These are phyloP conservation scores for Neoaliturus tenellus DNA, from an alignment of 2,888 invertebrate species.

Conservation along the genomic window DNA sequence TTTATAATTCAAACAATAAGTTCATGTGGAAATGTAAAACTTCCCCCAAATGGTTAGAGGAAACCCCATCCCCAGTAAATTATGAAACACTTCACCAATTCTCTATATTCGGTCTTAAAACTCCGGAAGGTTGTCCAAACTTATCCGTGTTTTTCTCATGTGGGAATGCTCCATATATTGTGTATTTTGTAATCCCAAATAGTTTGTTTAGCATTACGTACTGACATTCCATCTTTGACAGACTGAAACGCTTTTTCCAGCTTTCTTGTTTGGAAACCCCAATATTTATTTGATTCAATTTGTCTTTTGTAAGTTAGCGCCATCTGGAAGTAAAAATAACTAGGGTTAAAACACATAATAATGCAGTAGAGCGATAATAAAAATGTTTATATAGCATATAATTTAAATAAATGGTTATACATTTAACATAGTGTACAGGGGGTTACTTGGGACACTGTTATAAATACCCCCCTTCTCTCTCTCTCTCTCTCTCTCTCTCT, in stretches of 20 bases:
- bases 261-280: background rate
- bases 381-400: background rate
- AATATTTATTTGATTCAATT: background rate
- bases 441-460: background rate
- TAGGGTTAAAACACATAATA: no score
- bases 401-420: background rate
- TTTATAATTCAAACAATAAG: background rate
- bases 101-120: no score
- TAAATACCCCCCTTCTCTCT: no score
- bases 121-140: no score
- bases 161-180: no score
- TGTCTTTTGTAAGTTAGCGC: background rate
- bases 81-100: no score
- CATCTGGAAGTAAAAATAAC: background rate
- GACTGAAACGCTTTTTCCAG: background rate
- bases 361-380: background rate
- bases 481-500: no score
- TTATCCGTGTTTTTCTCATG: no score
- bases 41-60: background rate
- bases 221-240: background rate
- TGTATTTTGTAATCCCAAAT: no score
- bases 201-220: no score
- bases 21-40: constrained; percentile 2
- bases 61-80: no score
- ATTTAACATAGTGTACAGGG: constrained; percentile 7